phyloP scores from a whole-genome alignment of 2,797 vertebrate species.

The Hippocampus kuda region DNA sequence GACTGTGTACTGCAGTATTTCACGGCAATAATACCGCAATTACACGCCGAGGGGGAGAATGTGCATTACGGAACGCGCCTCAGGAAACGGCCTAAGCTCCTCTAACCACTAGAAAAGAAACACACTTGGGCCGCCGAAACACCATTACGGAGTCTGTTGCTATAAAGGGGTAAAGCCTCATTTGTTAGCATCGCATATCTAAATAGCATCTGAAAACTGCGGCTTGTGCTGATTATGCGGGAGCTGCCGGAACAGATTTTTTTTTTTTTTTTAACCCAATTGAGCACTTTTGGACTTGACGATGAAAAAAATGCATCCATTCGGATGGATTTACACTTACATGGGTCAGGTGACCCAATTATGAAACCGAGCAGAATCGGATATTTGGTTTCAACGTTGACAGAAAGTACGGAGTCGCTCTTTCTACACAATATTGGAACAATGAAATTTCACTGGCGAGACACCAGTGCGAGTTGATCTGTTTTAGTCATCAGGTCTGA shows the following conservation, averaged over 20 bases:
- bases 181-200: slow-evolving; percentile 60
- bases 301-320: not conserved
- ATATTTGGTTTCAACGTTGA: not conserved
- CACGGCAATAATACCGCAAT: slow-evolving; percentile 53
- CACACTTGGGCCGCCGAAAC: slow-evolving; percentile 46
- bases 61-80: slow-evolving; percentile 46
- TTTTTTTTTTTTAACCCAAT: not conserved
- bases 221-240: slow-evolving; percentile 51
- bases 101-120: slow-evolving; percentile 48
- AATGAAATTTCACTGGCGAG: slow-evolving; percentile 18
- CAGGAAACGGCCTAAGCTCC: slow-evolving; percentile 52
- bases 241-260: slow-evolving; percentile 22
- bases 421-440: slow-evolving; percentile 10
- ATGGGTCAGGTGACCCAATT: not conserved
- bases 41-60: slow-evolving; percentile 46
- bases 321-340: not conserved
- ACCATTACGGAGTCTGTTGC: slow-evolving; percentile 52
- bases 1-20: slow-evolving; percentile 43
- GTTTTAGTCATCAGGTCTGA: slow-evolving; percentile 48
- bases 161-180: slow-evolving; percentile 50
- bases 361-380: not conserved
- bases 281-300: not conserved
- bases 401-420: not conserved
- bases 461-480: slow-evolving; percentile 23
- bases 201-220: slow-evolving; percentile 65